Evolutionary conservation across 1,140 invertebrate genomes (phyloP).

Genomic region (Orchestia grillus): DNA sequence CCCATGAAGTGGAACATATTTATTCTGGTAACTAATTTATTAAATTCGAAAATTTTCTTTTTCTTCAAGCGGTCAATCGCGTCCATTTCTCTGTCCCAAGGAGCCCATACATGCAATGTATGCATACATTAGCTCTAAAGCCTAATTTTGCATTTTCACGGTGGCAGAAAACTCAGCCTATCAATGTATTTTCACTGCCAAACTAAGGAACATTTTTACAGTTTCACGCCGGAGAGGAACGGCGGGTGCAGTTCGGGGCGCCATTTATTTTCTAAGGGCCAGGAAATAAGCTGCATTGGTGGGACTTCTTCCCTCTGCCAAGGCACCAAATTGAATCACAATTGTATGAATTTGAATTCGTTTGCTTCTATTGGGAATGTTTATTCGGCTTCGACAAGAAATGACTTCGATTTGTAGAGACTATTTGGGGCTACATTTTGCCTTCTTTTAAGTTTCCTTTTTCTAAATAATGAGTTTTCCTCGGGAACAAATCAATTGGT

Average conservation of each 20-base stretch:
- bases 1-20: not conserved
- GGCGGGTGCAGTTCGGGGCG: not conserved
- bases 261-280: conserved; percentile 26
- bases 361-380: conserved; percentile 45
- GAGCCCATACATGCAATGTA: not conserved
- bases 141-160: not conserved
- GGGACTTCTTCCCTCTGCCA: conserved; percentile 53
- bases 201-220: not conserved
- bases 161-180: not conserved
- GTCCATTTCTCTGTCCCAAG: not conserved
- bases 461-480: not conserved
- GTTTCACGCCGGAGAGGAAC: not conserved
- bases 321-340: conserved; percentile 44
- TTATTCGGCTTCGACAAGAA: conserved; percentile 25
- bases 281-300: conserved; percentile 53
- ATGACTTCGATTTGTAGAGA: conserved; percentile 7
- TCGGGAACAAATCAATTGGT: not conserved
- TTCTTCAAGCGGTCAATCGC: not conserved
- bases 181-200: not conserved
- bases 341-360: conserved; percentile 57
- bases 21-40: not conserved
- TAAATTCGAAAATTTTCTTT: not conserved
- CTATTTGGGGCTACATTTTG: not conserved
- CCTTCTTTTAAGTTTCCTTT: not conserved
- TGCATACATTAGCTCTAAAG: too few species aligned